Evolutionary conservation across 2,113 vertebrate genomes (phyloP), one percentile per base, ranked within the genome.

Genomic region (Lycaon pictus): DNA sequence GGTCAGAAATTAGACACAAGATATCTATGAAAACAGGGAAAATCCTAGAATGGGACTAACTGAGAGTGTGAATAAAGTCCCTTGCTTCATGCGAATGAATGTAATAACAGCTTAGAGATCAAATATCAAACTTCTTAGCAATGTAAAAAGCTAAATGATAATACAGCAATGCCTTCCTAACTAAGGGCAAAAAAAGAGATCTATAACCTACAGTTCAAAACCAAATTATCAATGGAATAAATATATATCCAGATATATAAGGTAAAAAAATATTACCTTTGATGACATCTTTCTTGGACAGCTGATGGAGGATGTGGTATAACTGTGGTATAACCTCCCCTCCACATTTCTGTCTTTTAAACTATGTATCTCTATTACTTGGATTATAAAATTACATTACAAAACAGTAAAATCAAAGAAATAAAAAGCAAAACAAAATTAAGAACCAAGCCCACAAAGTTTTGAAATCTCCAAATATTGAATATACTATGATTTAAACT

Each of bases 371-470:
- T 43, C 7, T 37, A 58, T 53, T 67, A 77, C 17, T 62, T 32
- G 13, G 74, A 93, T 27, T 58, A 83, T 58, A 77, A 69, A 96
- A 37, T 90, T 74, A 62, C 20, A 4, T 63, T 43, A 72, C 15
- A 55, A 86, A 92, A 55, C 2, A 82, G 16, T 51, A 86, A 82
- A 92, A 87, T 32, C 27, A 88, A 93, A 88, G 62, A 55, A 95
- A 79, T 76, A 77, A 19, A 32, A 80, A 74, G 27, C 25, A 90
- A 35, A 56, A n/a, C 6, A 58, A 77, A 67, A 89, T 53, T 56
- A 65, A 65, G 76, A 89, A 67, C 48, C 3, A 72, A 81, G 29
- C 3, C 43, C 13, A 63, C 13, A 84, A 20, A 27, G 27, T 69
- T 91, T 77, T 86, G 74, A 86, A 62, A 71, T 91, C 27, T 69